Percentiles rank a stretch among this genome's conserved stretches.
These are phyloP conservation scores for Agrochola lychnidis DNA, from an alignment of 2,888 invertebrate species.

Conservation along the genomic window DNA sequence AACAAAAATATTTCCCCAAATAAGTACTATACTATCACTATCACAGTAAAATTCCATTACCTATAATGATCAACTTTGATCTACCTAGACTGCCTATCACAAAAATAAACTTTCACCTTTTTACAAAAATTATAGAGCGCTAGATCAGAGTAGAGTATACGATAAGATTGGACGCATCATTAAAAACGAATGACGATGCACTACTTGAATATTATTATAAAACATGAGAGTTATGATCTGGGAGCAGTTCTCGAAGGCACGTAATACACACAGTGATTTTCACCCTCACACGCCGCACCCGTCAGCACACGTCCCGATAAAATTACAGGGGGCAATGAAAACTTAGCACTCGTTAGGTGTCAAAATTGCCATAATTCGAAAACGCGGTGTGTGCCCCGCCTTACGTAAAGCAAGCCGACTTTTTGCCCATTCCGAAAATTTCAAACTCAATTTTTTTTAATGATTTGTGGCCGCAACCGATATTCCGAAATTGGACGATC, in stretches of 20 bases:
- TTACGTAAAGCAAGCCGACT: slow-evolving; percentile 86
- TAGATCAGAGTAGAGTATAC: slow-evolving; percentile 72
- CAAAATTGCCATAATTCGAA: slow-evolving; percentile 90
- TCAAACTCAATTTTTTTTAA: slow-evolving; percentile 86
- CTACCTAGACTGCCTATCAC: slow-evolving; percentile 53
- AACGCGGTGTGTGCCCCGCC: slow-evolving; percentile 84
- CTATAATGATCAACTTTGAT: slow-evolving; percentile 20
- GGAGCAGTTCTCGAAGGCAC: slow-evolving; percentile 75
- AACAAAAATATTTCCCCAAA: background rate
- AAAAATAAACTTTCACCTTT: slow-evolving; percentile 67
- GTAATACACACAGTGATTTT: slow-evolving; percentile 77
- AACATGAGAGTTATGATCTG: slow-evolving; percentile 84
- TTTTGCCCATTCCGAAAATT: slow-evolving; percentile 84
- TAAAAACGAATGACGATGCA: slow-evolving; percentile 86
- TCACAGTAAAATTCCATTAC: slow-evolving; percentile 13
- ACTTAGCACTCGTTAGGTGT: slow-evolving; percentile 90
- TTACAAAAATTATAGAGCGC: slow-evolving; percentile 84
- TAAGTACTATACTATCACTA: background rate
- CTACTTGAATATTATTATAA: slow-evolving; percentile 83
- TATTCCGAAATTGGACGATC: slow-evolving; percentile 87
- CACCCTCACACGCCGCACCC: slow-evolving; percentile 69
- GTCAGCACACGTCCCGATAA: slow-evolving; percentile 81
- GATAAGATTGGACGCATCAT: slow-evolving; percentile 82
- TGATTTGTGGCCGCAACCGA: slow-evolving; percentile 88
- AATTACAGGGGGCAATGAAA: slow-evolving; percentile 86